These are phyloP conservation scores for Morinoia aosen DNA, from an alignment of 2,888 invertebrate species.

Conservation along the genomic window DNA sequence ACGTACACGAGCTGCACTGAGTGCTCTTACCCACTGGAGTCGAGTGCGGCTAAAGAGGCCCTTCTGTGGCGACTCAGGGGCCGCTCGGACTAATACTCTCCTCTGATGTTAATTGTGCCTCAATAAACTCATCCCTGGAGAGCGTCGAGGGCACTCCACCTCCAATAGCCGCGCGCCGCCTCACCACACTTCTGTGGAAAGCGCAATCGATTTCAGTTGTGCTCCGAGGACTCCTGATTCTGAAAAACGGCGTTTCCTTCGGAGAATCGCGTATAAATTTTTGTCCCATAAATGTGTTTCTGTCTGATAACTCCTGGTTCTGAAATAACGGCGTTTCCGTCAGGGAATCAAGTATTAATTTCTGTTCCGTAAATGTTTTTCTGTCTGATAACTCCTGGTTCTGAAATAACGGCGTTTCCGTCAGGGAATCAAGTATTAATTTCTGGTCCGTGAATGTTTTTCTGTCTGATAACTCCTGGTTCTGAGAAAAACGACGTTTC, in stretches of 20 bases:
- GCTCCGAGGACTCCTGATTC: not conserved
- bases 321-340: no score
- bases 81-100: not conserved
- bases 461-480: not conserved
- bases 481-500: no score
- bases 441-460: not conserved
- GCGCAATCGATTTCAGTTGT: not conserved
- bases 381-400: no score
- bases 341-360: no score
- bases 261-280: no score
- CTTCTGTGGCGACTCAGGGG: not conserved
- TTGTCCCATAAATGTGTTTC: no score
- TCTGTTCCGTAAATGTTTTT: no score
- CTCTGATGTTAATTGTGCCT: not conserved
- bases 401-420: no score
- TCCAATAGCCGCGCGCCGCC: not conserved
- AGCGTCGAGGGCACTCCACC: not conserved
- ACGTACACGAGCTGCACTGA: not conserved
- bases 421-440: no score
- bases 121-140: not conserved
- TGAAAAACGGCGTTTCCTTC: no score
- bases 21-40: not conserved
- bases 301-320: no score
- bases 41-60: not conserved
- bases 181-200: not conserved